Percentiles rank a stretch among this genome's conserved stretches.
Evolutionary conservation across 2,888 invertebrate genomes (phyloP).

Genomic region (Drymonia ruficornis): DNA sequence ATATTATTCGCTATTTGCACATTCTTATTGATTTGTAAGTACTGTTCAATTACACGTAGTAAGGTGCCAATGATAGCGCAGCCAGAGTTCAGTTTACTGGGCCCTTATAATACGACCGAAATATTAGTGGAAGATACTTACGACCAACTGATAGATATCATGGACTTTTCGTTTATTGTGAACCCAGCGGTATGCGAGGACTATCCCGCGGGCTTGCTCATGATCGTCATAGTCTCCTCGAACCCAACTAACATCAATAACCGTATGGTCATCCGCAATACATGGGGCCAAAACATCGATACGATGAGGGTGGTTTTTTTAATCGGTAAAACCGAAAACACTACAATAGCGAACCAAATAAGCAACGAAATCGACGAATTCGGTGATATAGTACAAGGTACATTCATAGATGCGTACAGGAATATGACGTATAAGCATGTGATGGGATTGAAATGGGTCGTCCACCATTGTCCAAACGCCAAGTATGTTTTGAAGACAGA

Average conservation of each 20-base stretch:
- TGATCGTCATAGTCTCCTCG: constrained; percentile 88
- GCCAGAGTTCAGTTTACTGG: constrained; percentile 55
- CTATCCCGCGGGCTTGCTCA: constrained; percentile 70
- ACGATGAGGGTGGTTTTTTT: constrained; percentile 87
- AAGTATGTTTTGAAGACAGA: constrained; percentile 89
- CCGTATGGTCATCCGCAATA: constrained; percentile 88
- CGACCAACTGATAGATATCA: constrained; percentile 81
- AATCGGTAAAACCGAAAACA: constrained; percentile 77
- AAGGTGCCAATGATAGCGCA: constrained; percentile 42
- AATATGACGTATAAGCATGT: constrained; percentile 95
- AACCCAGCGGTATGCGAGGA: constrained; percentile 83
- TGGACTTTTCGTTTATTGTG: constrained; percentile 86
- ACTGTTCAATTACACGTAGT: constrained; percentile 30
- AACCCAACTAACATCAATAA: constrained; percentile 87
- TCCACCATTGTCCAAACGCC: constrained; percentile 88
- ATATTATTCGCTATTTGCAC: constrained; percentile 42
- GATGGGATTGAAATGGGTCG: constrained; percentile 92
- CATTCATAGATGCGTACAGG: constrained; percentile 90
- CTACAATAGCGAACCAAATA: constrained; percentile 61
- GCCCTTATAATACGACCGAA: constrained; percentile 49
- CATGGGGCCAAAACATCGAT: constrained; percentile 87
- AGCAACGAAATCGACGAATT: constrained; percentile 82
- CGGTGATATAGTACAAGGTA: constrained; percentile 91
- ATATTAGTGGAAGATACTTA: constrained; percentile 49
- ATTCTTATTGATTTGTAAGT: constrained; percentile 47